Percentiles rank a stretch among this genome's conserved stretches.
Conservation (phyloP, 2,888 invertebrate genomes). For the Dolomedes plantarius region DNA sequence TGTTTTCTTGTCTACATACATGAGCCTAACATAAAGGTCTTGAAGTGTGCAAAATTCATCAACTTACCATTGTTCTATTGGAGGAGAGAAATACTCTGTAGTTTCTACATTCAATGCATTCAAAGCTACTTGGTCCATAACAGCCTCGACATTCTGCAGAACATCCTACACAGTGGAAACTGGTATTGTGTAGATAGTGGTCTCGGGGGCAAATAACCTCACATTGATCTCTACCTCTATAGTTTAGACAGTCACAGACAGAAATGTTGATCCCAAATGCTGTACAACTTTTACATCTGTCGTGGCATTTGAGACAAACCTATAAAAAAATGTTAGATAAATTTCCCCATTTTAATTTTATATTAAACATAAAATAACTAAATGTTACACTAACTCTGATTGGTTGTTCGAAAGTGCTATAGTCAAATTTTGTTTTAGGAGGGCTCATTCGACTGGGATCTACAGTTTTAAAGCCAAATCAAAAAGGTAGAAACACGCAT, state of each 20-base stretch:
- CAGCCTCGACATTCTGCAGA: slow-evolving; percentile 91
- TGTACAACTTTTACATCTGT: slow-evolving; percentile 90
- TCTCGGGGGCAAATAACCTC: slow-evolving; percentile 91
- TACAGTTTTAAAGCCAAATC: too few relatives aligned
- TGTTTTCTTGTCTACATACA: too few relatives aligned
- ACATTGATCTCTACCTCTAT: slow-evolving; percentile 89
- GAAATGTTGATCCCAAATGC: slow-evolving; percentile 88
- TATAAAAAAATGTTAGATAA: slow-evolving; percentile 72
- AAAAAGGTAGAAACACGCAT: too few relatives aligned
- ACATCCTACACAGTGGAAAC: slow-evolving; percentile 85
- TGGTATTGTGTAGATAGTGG: slow-evolving; percentile 86
- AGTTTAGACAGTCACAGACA: slow-evolving; percentile 91
- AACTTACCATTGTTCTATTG: slow-evolving; percentile 72
- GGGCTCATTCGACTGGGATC: too few relatives aligned
- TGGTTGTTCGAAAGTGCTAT: too few relatives aligned
- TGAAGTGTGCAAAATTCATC: not conserved
- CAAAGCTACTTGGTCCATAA: slow-evolving; percentile 84
- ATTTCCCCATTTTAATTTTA: too few relatives aligned
- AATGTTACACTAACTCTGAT: too few relatives aligned
- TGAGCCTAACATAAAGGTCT: too few relatives aligned
- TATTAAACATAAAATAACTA: too few relatives aligned
- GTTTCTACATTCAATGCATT: slow-evolving; percentile 87
- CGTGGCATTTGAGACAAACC: slow-evolving; percentile 93
- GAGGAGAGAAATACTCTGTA: slow-evolving; percentile 82
- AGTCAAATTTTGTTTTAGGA: too few relatives aligned